Evolutionary conservation across 2,113 vertebrate genomes (phyloP), one percentile per base, ranked within the genome.

Genomic region (Camelus dromedarius): DNA sequence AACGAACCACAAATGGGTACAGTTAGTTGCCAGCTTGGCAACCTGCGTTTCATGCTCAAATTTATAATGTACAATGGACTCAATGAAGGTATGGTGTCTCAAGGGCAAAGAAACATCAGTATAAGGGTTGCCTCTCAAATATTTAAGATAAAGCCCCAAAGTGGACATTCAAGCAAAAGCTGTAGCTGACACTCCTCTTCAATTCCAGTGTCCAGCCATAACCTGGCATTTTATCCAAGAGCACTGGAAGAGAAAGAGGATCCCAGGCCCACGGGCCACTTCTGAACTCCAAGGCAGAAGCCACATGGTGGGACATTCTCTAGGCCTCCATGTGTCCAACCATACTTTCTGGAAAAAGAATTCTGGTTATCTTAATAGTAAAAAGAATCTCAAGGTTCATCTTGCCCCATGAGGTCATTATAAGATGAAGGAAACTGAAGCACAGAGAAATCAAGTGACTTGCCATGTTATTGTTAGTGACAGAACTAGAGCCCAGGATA

Each of bases 341-440:
- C 64, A 22, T 0, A 50, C 56, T 82, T 85, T 52, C 69, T 77
- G 16, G 30, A 54, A 13, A 54, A 93, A 89, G 9, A 93, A 80
- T 2, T 89, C 48, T 52, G 46, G 16, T 83, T 82, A 75, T 20
- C 2, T 13, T 52, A 38, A 70, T 50, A 90, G 66, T 52, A 24
- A 77, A 94, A 95, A 77, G 73, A 56, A 80, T 42, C n/a, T 93
- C 60, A 64, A 56, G 19, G 77, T 56, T 79, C 56, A 64, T 56
- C 89, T 91, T 93, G 42, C 32, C 30, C 54, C 81, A 10, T n/a
- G n/a, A 96, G 30, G 35, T 75, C 73, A 87, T 30, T 18, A 42
- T 30, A 58, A 73, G 19, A 75, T 30, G 58, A 95, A 87, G 56
- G 60, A 96, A 92, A 56, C 38, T 42, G 83, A 95, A 82, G 42